These are phyloP conservation scores for Hyles euphorbiae DNA, from an alignment of 1,140 invertebrate species.

Conservation along the genomic window DNA sequence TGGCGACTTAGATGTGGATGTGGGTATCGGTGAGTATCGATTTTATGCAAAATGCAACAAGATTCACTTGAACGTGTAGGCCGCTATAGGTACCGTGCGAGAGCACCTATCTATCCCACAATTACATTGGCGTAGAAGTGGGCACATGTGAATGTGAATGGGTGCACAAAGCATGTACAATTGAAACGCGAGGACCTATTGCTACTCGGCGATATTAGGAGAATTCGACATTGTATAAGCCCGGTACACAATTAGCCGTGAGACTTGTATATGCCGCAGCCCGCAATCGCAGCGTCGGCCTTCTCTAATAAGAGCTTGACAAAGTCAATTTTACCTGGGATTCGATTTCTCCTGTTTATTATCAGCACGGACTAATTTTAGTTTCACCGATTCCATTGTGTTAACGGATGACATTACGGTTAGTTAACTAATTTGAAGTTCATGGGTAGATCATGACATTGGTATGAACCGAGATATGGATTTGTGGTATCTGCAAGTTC, in stretches of 20 bases:
- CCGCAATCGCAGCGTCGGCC: background rate
- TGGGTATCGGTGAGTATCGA: slow-evolving; percentile 70
- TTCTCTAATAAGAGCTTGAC: slow-evolving; percentile 13
- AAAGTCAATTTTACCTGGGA: slow-evolving; percentile 32
- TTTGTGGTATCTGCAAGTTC: slow-evolving; percentile 15
- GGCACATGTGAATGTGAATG: slow-evolving; percentile 58
- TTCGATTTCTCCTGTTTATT: slow-evolving; percentile 40
- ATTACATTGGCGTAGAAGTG: slow-evolving; percentile 57
- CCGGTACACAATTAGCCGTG: slow-evolving; percentile 44
- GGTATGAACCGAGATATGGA: slow-evolving; percentile 14
- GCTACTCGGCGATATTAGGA: slow-evolving; percentile 33
- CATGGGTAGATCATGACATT: slow-evolving; percentile 25
- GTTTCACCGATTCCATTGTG: slow-evolving; percentile 32
- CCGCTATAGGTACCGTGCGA: slow-evolving; percentile 53
- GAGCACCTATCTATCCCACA: slow-evolving; percentile 51
- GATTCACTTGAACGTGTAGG: slow-evolving; percentile 65
- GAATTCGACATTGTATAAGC: slow-evolving; percentile 41
- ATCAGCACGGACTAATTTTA: slow-evolving; percentile 41
- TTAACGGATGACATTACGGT: slow-evolving; percentile 34
- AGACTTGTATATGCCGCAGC: slow-evolving; percentile 9
- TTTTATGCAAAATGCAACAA: slow-evolving; percentile 75
- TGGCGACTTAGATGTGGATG: slow-evolving; percentile 45
- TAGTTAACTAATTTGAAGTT: slow-evolving; percentile 43
- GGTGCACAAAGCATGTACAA: slow-evolving; percentile 29
- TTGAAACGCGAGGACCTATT: slow-evolving; percentile 35